Percentiles rank a stretch among this genome's conserved stretches.
These are phyloP conservation scores for Myxocyprinus asiaticus DNA, from an alignment of 2,113 vertebrate genomes.

Conservation along the genomic window DNA sequence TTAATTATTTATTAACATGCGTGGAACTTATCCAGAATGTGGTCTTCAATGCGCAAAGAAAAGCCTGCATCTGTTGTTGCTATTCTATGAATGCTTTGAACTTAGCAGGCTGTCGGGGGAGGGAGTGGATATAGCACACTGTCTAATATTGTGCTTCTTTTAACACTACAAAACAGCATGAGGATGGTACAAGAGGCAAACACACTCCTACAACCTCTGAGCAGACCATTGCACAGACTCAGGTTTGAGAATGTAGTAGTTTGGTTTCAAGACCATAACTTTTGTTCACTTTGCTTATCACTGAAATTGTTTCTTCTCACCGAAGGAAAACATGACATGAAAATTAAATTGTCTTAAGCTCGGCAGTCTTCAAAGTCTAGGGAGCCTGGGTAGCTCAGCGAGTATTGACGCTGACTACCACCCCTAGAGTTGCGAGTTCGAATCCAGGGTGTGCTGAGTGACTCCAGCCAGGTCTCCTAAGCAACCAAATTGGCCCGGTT, in stretches of 20 bases:
- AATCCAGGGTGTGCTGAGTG: too few species aligned
- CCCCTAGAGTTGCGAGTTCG: too few species aligned
- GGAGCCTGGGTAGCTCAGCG: background rate
- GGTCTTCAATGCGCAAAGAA: conserved; percentile 23
- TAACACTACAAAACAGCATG: background rate
- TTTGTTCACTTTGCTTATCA: background rate
- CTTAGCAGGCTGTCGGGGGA: conserved; percentile 11
- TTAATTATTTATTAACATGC: conserved; percentile 47
- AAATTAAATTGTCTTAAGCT: background rate
- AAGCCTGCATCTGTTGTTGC: conserved; percentile 13
- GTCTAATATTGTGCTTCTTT: conserved; percentile 24
- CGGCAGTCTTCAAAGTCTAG: conserved; percentile 3
- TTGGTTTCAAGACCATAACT: background rate
- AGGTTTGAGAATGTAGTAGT: background rate
- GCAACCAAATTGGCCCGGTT: too few species aligned
- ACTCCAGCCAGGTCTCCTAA: too few species aligned
- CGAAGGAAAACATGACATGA: background rate
- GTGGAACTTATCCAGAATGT: conserved; percentile 39
- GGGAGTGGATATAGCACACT: background rate
- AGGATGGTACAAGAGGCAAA: conserved; percentile 1
- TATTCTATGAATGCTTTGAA: conserved; percentile 35
- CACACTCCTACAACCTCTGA: conserved; percentile 1
- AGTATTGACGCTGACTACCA: too few species aligned
- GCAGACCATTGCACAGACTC: background rate
- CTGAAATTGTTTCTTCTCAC: background rate